These are phyloP conservation scores for Pherbina coryleti DNA, from an alignment of 2,888 invertebrate species.

Conservation along the genomic window DNA sequence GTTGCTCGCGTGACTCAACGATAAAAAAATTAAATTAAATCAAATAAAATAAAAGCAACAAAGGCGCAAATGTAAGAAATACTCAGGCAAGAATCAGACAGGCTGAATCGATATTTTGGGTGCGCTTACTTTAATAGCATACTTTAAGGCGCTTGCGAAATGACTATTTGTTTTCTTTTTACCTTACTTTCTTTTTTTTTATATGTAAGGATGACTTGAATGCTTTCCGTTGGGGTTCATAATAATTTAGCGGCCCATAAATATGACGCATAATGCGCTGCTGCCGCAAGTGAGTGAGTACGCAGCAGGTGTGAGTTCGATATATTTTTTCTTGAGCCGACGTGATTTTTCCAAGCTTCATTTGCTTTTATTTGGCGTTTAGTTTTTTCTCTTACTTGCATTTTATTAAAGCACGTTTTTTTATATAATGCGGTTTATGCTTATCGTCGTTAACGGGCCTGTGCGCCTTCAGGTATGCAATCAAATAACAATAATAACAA, in stretches of 20 bases:
- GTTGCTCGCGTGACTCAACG: conserved; percentile 3
- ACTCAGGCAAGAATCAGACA: not conserved
- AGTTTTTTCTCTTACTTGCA: not conserved
- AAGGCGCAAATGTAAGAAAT: not conserved
- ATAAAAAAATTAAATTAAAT: not conserved
- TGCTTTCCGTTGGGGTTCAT: not conserved
- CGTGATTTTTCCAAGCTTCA: not conserved
- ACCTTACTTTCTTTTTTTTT: not conserved
- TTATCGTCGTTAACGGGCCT: not conserved
- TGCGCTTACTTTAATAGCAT: conserved; percentile 10
- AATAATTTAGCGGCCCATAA: conserved; percentile 14
- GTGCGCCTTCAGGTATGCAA: conserved; percentile 2
- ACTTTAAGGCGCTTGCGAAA: conserved; percentile 18
- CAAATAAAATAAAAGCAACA: not conserved
- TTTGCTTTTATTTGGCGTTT: not conserved
- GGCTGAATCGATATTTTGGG: conserved; percentile 10
- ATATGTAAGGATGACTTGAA: not conserved
- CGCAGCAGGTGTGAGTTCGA: not conserved
- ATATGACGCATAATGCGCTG: not conserved
- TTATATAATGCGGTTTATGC: not conserved
- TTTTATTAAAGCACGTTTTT: not conserved
- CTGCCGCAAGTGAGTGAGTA: not conserved
- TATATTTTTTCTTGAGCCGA: not conserved
- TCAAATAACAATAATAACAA: not conserved
- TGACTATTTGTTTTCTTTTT: not conserved